Conservation (phyloP, 2,888 invertebrate species). For the Drosophila leonis region DNA sequence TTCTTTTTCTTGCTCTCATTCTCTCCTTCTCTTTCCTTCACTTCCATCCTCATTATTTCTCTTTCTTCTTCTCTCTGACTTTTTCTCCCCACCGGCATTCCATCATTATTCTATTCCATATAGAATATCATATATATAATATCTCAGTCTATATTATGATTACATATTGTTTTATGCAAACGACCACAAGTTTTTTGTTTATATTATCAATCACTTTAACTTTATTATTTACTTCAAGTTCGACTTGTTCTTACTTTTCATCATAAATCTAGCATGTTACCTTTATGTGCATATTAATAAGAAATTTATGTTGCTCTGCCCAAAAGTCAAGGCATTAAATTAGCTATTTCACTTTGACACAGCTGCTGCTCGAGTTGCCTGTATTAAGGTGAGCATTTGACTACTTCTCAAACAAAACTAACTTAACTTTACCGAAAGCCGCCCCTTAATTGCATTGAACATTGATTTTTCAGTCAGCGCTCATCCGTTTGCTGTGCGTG, state of each 20-base stretch:
- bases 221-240: neutral
- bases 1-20: no score
- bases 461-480: constrained; percentile 38
- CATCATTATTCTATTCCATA: neutral
- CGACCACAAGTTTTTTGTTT: neutral
- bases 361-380: constrained; percentile 19
- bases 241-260: neutral
- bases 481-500: constrained; percentile 18
- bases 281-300: neutral
- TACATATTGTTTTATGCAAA: constrained; percentile 2
- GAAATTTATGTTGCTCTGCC: neutral
- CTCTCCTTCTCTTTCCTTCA: neutral
- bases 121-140: neutral
- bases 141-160: neutral
- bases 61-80: neutral
- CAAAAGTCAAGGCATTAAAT: constrained; percentile 4
- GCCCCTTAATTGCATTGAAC: constrained; percentile 44
- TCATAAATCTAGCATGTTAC: constrained; percentile 19
- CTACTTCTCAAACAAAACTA: constrained; percentile 6
- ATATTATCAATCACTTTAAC: neutral
- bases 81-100: no score
- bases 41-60: neutral
- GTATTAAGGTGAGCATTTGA: neutral
- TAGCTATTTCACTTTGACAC: neutral
- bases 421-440: constrained; percentile 1